These are phyloP conservation scores for Scomberomorus guttatus DNA, from an alignment of 2,797 vertebrate genomes.

Conservation along the genomic window DNA sequence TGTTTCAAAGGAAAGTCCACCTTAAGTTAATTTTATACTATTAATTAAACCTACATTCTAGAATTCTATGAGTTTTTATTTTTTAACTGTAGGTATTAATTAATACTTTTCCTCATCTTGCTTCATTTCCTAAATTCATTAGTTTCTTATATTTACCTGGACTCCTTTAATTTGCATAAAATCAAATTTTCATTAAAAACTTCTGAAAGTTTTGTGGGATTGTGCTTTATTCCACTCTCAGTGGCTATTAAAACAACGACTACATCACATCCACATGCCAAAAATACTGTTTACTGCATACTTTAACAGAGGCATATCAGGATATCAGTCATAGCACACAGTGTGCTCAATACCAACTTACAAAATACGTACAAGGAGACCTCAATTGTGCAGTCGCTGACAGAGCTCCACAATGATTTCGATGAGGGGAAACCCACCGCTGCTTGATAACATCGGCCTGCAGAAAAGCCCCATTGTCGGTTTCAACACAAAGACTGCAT, in stretches of 20 bases:
- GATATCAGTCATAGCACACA: not conserved
- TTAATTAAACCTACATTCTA: not conserved
- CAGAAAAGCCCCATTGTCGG: conserved; percentile 37
- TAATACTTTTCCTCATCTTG: not conserved
- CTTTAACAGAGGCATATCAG: not conserved
- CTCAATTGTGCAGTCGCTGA: conserved; percentile 26
- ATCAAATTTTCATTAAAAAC: not conserved
- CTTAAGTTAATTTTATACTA: no score
- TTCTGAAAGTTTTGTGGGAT: not conserved
- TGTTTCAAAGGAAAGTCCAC: no score
- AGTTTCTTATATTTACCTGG: not conserved
- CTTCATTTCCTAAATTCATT: not conserved
- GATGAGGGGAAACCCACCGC: conserved; percentile 29
- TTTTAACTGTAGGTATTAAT: not conserved
- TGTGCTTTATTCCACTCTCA: conserved; percentile 7
- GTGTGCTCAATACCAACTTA: not conserved
- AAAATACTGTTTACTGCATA: conserved; percentile 2
- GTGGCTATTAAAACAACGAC: not conserved
- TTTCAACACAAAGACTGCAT: conserved; percentile 15
- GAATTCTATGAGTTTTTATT: not conserved
- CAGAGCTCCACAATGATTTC: conserved; percentile 21
- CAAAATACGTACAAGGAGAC: not conserved
- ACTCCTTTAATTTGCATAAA: not conserved
- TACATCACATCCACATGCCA: not conserved
- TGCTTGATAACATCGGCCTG: conserved; percentile 23